These are phyloP conservation scores for Uria lomvia DNA, from an alignment of 2,113 vertebrate species.

Conservation along the genomic window DNA sequence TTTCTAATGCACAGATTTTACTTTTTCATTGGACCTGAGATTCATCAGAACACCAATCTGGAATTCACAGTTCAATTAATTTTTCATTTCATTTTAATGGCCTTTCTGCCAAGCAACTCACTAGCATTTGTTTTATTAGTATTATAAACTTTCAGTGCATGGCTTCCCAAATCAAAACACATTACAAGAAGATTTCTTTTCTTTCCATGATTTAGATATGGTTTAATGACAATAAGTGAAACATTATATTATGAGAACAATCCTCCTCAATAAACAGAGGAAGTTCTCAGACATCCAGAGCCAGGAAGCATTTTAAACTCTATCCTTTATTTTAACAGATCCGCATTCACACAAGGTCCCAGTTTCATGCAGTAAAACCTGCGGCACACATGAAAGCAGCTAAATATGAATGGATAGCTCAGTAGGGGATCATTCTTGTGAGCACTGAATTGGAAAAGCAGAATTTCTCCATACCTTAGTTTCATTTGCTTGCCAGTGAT, in stretches of 20 bases:
- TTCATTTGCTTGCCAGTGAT: background rate
- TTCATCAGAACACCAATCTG: background rate
- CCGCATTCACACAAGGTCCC: background rate
- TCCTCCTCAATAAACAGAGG: background rate
- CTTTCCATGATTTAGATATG: background rate
- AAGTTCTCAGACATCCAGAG: background rate
- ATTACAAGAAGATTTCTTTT: background rate
- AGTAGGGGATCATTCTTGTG: background rate
- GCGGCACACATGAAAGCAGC: background rate
- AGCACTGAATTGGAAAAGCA: background rate
- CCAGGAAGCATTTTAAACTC: background rate
- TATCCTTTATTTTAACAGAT: background rate
- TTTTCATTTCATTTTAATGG: constrained; percentile 51
- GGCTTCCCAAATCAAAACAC: background rate
- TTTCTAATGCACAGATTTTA: background rate
- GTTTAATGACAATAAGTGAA: background rate
- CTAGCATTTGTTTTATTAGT: constrained; percentile 1
- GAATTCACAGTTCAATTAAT: constrained; percentile 40
- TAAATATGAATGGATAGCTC: background rate
- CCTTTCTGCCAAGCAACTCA: background rate
- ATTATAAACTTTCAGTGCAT: constrained; percentile 16
- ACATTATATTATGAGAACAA: background rate
- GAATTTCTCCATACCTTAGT: background rate
- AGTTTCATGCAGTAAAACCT: background rate
- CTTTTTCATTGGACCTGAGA: constrained; percentile 8